A percentile compares a stretch with the other conserved stretches of the same genome.
Conservation (phyloP, 2,113 vertebrate genomes). For the Strix uralensis region DNA sequence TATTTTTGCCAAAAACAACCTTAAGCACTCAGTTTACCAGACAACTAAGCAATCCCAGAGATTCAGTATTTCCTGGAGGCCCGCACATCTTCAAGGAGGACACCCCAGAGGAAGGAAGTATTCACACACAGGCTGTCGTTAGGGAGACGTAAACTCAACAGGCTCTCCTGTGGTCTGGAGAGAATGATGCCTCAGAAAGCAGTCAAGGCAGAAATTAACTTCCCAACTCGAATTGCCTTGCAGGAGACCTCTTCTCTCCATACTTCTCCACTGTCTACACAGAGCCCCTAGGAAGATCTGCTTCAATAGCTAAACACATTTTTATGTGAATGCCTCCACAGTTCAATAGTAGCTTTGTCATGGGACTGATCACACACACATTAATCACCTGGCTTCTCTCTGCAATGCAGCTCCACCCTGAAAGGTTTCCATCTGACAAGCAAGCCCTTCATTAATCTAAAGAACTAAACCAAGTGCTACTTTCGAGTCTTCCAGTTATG, state of each 20-base stretch:
- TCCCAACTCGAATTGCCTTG: neutral
- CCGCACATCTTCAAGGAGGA: neutral
- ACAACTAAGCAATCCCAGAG: neutral
- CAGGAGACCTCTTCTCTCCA: neutral
- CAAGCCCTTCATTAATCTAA: neutral
- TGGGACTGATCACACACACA: neutral
- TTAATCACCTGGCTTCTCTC: neutral
- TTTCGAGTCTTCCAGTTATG: neutral
- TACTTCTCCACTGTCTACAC: neutral
- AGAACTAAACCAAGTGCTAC: neutral
- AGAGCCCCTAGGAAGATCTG: neutral
- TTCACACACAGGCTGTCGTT: neutral
- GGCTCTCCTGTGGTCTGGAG: neutral
- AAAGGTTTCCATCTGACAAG: neutral
- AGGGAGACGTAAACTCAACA: neutral
- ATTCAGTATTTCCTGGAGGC: neutral
- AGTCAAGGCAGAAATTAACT: neutral
- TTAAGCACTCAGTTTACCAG: neutral
- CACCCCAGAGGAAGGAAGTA: neutral
- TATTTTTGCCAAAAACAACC: neutral
- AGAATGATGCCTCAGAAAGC: neutral
- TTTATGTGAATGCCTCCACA: neutral
- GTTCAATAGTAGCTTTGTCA: neutral
- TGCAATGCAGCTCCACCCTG: neutral
- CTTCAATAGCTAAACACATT: neutral